These are phyloP conservation scores for Grapholita molesta DNA, from an alignment of 1,140 invertebrate genomes.

Conservation along the genomic window DNA sequence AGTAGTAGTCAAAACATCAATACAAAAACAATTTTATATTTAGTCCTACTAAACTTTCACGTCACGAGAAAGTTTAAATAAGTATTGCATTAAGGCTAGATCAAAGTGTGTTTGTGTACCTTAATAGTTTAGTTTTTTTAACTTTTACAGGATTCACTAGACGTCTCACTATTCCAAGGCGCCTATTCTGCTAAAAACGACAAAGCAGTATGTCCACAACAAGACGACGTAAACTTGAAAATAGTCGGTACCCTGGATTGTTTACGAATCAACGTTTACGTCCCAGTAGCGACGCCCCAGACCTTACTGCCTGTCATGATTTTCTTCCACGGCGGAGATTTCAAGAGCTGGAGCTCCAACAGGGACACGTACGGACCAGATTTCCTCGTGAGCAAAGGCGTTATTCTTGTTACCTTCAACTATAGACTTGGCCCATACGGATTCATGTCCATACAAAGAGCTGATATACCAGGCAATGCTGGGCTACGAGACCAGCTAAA, in stretches of 20 bases:
- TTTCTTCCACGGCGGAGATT: constrained; percentile 84
- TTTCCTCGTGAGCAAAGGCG: constrained; percentile 78
- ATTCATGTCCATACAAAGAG: neutral
- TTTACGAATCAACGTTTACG: constrained; percentile 13
- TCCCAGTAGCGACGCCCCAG: neutral
- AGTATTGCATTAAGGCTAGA: too few relatives aligned
- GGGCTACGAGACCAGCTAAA: neutral
- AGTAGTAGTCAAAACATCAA: too few relatives aligned
- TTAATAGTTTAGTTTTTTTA: too few relatives aligned
- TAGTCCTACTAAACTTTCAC: too few relatives aligned
- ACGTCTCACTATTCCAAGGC: neutral
- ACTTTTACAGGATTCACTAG: neutral
- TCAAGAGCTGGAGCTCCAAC: constrained; percentile 77
- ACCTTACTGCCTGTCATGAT: constrained; percentile 43
- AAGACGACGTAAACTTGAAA: neutral
- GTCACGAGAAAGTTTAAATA: too few relatives aligned
- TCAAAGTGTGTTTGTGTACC: too few relatives aligned
- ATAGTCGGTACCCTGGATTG: constrained; percentile 1
- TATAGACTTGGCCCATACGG: constrained; percentile 54
- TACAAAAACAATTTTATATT: too few relatives aligned
- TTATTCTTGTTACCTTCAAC: constrained; percentile 82
- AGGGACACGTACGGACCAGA: constrained; percentile 76
- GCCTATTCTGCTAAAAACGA: neutral
- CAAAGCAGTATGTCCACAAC: neutral
- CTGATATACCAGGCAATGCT: neutral